phyloP scores from a whole-genome alignment of 2,888 invertebrate species.

The Sericinus montela region DNA sequence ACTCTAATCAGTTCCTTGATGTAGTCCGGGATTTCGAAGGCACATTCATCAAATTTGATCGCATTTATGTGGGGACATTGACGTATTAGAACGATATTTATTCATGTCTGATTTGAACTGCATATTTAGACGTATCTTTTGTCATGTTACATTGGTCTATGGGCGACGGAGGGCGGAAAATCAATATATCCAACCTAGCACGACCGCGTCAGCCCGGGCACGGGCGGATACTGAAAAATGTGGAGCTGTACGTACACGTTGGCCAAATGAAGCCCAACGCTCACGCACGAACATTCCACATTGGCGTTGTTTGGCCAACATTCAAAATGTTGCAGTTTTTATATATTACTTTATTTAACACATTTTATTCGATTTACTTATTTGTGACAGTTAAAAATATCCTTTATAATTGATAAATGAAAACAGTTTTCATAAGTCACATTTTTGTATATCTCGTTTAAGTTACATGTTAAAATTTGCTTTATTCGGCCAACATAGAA shows the following conservation, averaged over 20 bases:
- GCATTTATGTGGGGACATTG: slow-evolving; percentile 29
- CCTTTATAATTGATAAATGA: too few relatives aligned
- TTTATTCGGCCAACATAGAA: neutral
- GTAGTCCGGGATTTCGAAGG: slow-evolving; percentile 30
- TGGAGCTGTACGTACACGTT: slow-evolving; percentile 13
- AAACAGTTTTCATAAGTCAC: too few relatives aligned
- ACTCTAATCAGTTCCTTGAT: slow-evolving; percentile 33
- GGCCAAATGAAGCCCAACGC: slow-evolving; percentile 26
- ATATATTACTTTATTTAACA: neutral
- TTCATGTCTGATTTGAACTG: slow-evolving; percentile 27
- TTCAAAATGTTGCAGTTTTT: neutral
- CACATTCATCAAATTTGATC: slow-evolving; percentile 21
- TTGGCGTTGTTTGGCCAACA: slow-evolving; percentile 1
- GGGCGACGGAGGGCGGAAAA: slow-evolving; percentile 20
- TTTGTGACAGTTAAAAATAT: too few relatives aligned
- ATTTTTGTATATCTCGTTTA: too few relatives aligned
- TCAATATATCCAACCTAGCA: slow-evolving; percentile 16
- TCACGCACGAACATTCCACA: neutral
- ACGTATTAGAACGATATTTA: slow-evolving; percentile 30
- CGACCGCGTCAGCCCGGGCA: slow-evolving; percentile 42
- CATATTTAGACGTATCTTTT: slow-evolving; percentile 20
- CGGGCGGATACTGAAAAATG: slow-evolving; percentile 58
- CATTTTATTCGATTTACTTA: too few relatives aligned
- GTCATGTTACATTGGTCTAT: slow-evolving; percentile 23
- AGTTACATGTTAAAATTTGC: neutral